Base-by-base conservation (phyloP, 2,888 invertebrate species). In the Hypselothyrea guttata region DNA sequence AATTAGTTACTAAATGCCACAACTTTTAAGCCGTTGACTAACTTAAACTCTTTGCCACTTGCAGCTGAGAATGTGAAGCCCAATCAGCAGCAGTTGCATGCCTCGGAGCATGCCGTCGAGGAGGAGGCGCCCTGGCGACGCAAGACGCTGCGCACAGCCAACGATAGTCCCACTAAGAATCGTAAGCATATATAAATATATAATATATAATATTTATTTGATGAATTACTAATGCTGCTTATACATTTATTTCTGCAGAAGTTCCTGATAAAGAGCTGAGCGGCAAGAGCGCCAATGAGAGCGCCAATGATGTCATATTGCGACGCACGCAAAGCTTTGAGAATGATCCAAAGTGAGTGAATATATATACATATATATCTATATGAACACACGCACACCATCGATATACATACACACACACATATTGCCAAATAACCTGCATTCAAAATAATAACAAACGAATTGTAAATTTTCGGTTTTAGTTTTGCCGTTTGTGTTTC, bases 241-340 rank as follows among this genome's bases (percentile, higher is more conserved):
- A 5, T 33, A 22, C 8, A 11, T 28, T 41, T 18, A 62, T 28
- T 13, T 7, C 90, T 89, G 47, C 89, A 91, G 92, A 91, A 87
- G 92, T 92, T 84, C 92, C 91, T 90, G 93, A 92, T 87, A 91
- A 91, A 90, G 90, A 90, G 86, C 86, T 86, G 75, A 87, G 68
- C 72, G 79, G 71, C 77, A 87, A 86, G 65, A 73, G 68, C 41
- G 73, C 63, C 46, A 70, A 61, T 54, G 81, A 81, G 42, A 86
- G 77, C 54, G 78, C 85, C 70, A 81, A 86, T 67, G 94, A 95
- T 88, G 93, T 94, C 66, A 92, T 94, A 71, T 91, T 96, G 62
- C 92, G 96, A 89, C 92, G 96, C 89, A 95, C 96, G 40, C 95
- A 95, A 89, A 96, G 96, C 91, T 96, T 96, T 89, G 96, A 96